A percentile compares a stretch with the other conserved stretches of the same genome.
Conservation (phyloP, 1,140 invertebrate genomes). For the Macrotrachela quadricornifera region DNA sequence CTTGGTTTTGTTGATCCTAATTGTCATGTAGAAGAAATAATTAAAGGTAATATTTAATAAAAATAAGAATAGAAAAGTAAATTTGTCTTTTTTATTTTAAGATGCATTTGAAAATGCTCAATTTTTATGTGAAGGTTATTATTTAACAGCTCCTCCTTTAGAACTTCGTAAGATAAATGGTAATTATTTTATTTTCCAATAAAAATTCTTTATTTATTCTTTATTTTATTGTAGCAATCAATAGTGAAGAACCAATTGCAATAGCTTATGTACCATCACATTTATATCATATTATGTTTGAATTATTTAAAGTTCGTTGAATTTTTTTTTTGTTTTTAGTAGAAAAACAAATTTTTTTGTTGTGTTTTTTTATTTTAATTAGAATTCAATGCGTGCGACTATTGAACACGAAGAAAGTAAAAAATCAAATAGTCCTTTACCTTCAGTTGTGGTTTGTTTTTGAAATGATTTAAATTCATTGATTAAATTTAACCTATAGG, state of each 20-base stretch:
- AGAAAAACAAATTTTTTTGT: slow-evolving; percentile 41
- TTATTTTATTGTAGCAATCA: neutral
- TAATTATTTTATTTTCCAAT: too few species aligned
- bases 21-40: slow-evolving; percentile 44
- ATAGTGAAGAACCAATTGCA: slow-evolving; percentile 35
- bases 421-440: slow-evolving; percentile 42
- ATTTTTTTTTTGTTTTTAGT: slow-evolving; percentile 16
- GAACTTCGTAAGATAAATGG: slow-evolving; percentile 48
- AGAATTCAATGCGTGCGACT: slow-evolving; percentile 82
- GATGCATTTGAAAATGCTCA: slow-evolving; percentile 91
- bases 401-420: slow-evolving; percentile 57
- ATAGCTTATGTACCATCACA: slow-evolving; percentile 93
- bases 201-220: too few species aligned
- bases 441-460: too few species aligned
- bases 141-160: slow-evolving; percentile 67
- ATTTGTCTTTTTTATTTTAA: slow-evolving; percentile 39
- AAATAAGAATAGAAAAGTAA: neutral
- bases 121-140: slow-evolving; percentile 93
- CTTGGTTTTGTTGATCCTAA: slow-evolving; percentile 84
- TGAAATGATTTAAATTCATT: neutral
- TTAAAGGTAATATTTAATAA: neutral
- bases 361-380: slow-evolving; percentile 12
- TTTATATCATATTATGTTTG: slow-evolving; percentile 93
- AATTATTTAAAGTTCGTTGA: slow-evolving; percentile 57
- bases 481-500: slow-evolving; percentile 43